Evolutionary conservation across 2,888 invertebrate genomes (phyloP).

Genomic region (Drosophila rellima): DNA sequence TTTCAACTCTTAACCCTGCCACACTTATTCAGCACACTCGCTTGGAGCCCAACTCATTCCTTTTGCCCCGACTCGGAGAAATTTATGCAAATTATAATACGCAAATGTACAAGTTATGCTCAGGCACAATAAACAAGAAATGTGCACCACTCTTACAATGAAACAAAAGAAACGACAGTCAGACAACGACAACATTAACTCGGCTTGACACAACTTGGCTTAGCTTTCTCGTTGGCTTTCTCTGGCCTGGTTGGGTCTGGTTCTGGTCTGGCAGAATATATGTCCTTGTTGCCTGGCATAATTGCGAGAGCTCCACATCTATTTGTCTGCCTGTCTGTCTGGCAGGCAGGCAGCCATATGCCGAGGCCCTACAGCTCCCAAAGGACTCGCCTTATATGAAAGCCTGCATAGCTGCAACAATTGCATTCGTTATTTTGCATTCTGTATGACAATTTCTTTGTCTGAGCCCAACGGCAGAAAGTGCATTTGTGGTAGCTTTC

Average conservation of each 20-base stretch:
- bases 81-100: slow-evolving; percentile 82
- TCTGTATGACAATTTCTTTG: slow-evolving; percentile 34
- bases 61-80: slow-evolving; percentile 40
- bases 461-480: slow-evolving; percentile 12
- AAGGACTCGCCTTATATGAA: slow-evolving; percentile 23
- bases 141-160: slow-evolving; percentile 54
- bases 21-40: slow-evolving; percentile 30
- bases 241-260: slow-evolving; percentile 5
- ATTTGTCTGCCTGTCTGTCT: slow-evolving; percentile 30
- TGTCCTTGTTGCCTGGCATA: slow-evolving; percentile 43
- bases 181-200: slow-evolving; percentile 59
- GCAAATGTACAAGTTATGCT: slow-evolving; percentile 76
- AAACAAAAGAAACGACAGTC: slow-evolving; percentile 63
- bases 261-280: slow-evolving; percentile 38
- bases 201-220: slow-evolving; percentile 38
- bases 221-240: slow-evolving; percentile 23
- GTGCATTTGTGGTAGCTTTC: slow-evolving; percentile 36
- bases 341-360: slow-evolving; percentile 31
- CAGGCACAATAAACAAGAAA: slow-evolving; percentile 77
- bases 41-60: slow-evolving; percentile 3
- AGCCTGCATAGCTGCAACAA: slow-evolving; percentile 74
- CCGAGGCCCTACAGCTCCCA: slow-evolving; percentile 15
- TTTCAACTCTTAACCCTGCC: slow-evolving; percentile 59
- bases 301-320: slow-evolving; percentile 53
- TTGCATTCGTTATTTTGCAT: slow-evolving; percentile 54